phyloP scores from a whole-genome alignment of 2,888 invertebrate species.

The Fragum fragum region DNA sequence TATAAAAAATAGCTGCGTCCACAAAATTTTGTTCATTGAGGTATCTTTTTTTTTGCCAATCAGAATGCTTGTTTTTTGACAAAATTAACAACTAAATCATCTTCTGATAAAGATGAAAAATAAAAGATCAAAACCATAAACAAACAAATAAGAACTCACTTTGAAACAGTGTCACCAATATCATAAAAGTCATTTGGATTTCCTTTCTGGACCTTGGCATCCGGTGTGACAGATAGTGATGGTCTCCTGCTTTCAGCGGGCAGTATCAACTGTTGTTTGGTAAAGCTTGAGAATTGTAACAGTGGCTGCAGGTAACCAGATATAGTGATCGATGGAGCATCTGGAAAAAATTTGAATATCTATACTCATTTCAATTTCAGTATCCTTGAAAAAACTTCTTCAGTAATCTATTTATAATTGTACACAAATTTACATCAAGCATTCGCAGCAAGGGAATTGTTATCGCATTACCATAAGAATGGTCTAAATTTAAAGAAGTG shows the following conservation, averaged over 20 bases:
- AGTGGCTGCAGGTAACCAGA: constrained; percentile 48
- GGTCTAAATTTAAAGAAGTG: neutral
- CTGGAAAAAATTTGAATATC: constrained; percentile 22
- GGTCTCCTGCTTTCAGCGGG: constrained; percentile 64
- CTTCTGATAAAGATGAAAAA: no score
- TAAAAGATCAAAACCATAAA: neutral
- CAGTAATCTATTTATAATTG: no score
- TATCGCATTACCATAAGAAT: no score
- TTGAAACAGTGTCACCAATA: constrained; percentile 65
- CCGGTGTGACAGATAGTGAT: constrained; percentile 55
- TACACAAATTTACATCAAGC: no score
- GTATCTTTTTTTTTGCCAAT: no score
- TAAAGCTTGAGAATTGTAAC: constrained; percentile 58
- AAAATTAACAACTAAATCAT: no score
- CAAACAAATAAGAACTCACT: constrained; percentile 49
- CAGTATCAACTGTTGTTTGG: constrained; percentile 59
- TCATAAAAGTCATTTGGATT: constrained; percentile 67
- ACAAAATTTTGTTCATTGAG: no score
- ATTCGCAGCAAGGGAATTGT: no score
- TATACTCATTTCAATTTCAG: no score
- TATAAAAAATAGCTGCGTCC: no score
- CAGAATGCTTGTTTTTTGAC: no score
- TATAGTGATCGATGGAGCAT: constrained; percentile 50
- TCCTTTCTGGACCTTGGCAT: constrained; percentile 52
- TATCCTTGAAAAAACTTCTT: no score